A percentile compares a stretch with the other conserved stretches of the same genome.
These are phyloP conservation scores for Ceraclea dissimilis DNA, from an alignment of 2,888 invertebrate species.

Conservation along the genomic window DNA sequence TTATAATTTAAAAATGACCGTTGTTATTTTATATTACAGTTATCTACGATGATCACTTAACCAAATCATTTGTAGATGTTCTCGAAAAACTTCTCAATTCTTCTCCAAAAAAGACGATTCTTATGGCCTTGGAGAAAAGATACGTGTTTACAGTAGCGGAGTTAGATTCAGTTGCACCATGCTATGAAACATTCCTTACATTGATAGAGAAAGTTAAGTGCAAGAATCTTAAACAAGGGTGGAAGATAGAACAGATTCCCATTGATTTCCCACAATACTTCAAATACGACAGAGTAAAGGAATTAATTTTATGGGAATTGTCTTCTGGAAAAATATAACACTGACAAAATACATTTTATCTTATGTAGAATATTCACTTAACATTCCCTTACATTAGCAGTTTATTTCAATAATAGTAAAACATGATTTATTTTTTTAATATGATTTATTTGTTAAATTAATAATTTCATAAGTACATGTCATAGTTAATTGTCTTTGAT, in stretches of 20 bases:
- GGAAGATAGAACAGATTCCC: slow-evolving; percentile 55
- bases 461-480: too few relatives aligned
- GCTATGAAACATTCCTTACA: slow-evolving; percentile 75
- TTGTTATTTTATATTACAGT: slow-evolving; percentile 49
- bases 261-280: slow-evolving; percentile 75
- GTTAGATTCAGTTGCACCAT: slow-evolving; percentile 76
- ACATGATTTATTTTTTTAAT: too few relatives aligned
- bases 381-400: too few relatives aligned
- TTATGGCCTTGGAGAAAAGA: slow-evolving; percentile 76
- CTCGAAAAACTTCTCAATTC: slow-evolving; percentile 57
- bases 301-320: slow-evolving; percentile 69
- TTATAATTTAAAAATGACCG: not conserved
- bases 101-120: slow-evolving; percentile 55
- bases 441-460: too few relatives aligned
- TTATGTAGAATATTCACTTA: too few relatives aligned
- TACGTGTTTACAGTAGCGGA: slow-evolving; percentile 79
- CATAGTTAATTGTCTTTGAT: too few relatives aligned
- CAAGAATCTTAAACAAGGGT: slow-evolving; percentile 39
- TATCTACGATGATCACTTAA: slow-evolving; percentile 76
- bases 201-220: slow-evolving; percentile 47
- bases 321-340: slow-evolving; percentile 31
- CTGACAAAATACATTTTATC: not conserved
- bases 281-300: slow-evolving; percentile 69
- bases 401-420: too few relatives aligned
- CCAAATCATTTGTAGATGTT: slow-evolving; percentile 69